A percentile compares a stretch with the other conserved stretches of the same genome.
Evolutionary conservation across 2,113 vertebrate species (phyloP).

Genomic region (Percopsis transmontana): DNA sequence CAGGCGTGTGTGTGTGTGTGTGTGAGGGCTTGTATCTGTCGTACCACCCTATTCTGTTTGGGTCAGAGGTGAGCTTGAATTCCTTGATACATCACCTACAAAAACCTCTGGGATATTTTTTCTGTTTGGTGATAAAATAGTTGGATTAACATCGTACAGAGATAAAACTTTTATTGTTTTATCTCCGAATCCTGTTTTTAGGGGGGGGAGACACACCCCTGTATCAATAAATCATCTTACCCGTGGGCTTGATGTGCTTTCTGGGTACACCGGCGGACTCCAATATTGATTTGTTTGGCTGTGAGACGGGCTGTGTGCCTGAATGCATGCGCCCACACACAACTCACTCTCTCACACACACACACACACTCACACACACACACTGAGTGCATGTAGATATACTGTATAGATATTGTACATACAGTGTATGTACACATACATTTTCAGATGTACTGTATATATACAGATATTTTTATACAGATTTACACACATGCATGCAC

Average conservation of each 20-base stretch:
- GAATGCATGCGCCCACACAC: neutral
- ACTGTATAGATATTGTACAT: neutral
- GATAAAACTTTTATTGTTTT: constrained; percentile 28
- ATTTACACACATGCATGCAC: neutral
- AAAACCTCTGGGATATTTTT: neutral
- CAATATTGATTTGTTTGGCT: constrained; percentile 57
- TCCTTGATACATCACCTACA: neutral
- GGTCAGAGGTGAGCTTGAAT: constrained; percentile 26
- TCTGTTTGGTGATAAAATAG: constrained; percentile 24
- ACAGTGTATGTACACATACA: neutral
- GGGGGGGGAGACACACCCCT: constrained; percentile 4
- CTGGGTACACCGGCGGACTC: constrained; percentile 50
- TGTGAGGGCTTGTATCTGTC: constrained; percentile 31
- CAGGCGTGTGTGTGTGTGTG: constrained; percentile 2
- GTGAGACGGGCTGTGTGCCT: constrained; percentile 36
- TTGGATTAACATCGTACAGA: constrained; percentile 38
- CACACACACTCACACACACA: constrained; percentile 1
- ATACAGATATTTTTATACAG: neutral
- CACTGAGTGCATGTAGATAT: neutral
- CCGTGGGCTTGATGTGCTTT: constrained; percentile 53
- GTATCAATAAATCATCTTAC: constrained; percentile 58
- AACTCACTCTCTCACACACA: constrained; percentile 10
- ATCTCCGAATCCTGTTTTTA: constrained; percentile 29
- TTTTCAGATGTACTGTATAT: too few relatives aligned
- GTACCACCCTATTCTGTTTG: constrained; percentile 15